phyloP scores from a whole-genome alignment of 1,140 invertebrate genomes.

The Adelges cooleyi region DNA sequence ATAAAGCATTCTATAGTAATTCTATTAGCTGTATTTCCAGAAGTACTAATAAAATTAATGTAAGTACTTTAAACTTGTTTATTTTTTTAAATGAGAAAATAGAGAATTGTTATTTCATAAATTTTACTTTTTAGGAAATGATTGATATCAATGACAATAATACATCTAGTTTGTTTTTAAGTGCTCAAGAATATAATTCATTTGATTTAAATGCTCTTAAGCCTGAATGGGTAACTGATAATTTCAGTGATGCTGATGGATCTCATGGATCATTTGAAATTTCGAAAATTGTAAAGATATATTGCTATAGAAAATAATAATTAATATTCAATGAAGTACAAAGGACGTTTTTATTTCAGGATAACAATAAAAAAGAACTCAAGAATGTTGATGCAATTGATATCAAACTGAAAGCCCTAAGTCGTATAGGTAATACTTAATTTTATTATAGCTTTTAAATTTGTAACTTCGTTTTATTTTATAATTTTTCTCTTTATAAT shows the following conservation, averaged over 20 bases:
- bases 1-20: background rate
- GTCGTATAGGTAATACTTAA: background rate
- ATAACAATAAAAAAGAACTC: too few species aligned
- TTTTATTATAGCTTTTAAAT: too few species aligned
- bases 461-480: too few species aligned
- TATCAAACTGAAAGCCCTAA: background rate
- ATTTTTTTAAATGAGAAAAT: background rate
- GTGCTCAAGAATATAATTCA: background rate
- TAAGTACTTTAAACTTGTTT: background rate
- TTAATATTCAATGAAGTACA: too few species aligned
- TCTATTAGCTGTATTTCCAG: background rate
- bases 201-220: constrained; percentile 9
- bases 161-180: background rate
- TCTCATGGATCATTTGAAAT: background rate
- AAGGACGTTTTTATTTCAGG: too few species aligned
- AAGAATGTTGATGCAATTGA: background rate
- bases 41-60: background rate
- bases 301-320: too few species aligned
- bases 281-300: background rate
- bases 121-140: background rate
- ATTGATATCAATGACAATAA: background rate
- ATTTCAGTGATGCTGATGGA: background rate
- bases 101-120: background rate
- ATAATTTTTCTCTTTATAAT: too few species aligned
- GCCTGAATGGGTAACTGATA: constrained; percentile 10